phyloP scores from a whole-genome alignment of 2,113 vertebrate genomes.

The Urocitellus parryii region DNA sequence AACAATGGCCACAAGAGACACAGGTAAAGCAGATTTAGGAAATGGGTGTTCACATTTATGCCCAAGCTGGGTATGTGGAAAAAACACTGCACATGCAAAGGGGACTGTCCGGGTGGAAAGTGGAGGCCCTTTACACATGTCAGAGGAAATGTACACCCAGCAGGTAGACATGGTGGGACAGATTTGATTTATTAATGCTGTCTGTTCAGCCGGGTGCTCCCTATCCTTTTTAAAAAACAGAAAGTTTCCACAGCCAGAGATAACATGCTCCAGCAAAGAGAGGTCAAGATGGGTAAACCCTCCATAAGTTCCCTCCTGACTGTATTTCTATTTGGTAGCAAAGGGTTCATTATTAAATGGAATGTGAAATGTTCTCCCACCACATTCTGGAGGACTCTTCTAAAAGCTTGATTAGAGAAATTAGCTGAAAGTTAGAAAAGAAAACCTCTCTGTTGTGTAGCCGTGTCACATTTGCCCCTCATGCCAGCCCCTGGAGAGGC shows the following conservation, averaged over 20 bases:
- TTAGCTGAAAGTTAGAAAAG: neutral
- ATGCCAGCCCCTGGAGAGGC: neutral
- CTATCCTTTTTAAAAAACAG: conserved; percentile 58
- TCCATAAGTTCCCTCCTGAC: neutral
- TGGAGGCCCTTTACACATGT: conserved; percentile 25
- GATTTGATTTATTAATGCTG: neutral
- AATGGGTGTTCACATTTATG: neutral
- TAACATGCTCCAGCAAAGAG: conserved; percentile 20
- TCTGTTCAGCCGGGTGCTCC: neutral
- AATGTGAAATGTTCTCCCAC: neutral
- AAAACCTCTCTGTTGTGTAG: neutral
- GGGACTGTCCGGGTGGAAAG: neutral
- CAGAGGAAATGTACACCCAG: conserved; percentile 71
- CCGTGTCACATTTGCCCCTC: neutral
- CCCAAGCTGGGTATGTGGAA: conserved; percentile 3
- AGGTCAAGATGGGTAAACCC: conserved; percentile 15
- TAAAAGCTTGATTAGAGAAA: neutral
- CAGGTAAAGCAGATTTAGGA: conserved; percentile 49
- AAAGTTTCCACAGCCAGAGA: conserved; percentile 58
- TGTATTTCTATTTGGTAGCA: neutral
- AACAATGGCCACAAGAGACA: conserved; percentile 19
- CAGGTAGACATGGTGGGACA: neutral
- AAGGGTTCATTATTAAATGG: conserved; percentile 6
- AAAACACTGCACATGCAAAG: conserved; percentile 16
- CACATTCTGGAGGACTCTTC: neutral